Percentiles rank a stretch among this genome's conserved stretches.
Conservation (phyloP, 1,140 invertebrate species). For the Mizuhopecten yessoensis region DNA sequence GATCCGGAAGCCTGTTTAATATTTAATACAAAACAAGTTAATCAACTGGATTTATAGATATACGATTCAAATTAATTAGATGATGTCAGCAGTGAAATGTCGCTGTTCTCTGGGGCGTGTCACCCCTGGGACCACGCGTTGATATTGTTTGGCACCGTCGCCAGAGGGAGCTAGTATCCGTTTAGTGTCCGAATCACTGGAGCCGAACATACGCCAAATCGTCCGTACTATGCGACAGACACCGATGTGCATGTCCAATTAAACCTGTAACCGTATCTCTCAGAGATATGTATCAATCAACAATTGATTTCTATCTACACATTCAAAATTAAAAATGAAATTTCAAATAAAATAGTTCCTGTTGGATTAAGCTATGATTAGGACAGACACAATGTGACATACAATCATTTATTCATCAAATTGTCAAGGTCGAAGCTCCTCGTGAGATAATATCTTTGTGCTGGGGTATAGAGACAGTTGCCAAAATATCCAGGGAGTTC, state of each 20-base stretch:
- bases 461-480: neutral
- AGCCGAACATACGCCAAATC: neutral
- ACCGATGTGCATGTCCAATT: neutral
- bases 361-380: conserved; percentile 17
- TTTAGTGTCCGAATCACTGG: neutral
- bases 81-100: conserved; percentile 18
- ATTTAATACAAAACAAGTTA: neutral
- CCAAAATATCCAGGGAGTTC: neutral
- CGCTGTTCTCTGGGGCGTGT: conserved; percentile 22
- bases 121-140: neutral
- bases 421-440: neutral
- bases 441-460: neutral
- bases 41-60: conserved; percentile 35
- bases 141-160: neutral
- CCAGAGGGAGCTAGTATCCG: neutral
- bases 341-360: neutral
- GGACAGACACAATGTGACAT: neutral
- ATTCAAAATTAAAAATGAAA: conserved; percentile 9
- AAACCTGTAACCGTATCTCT: neutral
- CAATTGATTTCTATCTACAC: conserved; percentile 13
- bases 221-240: neutral
- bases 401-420: neutral
- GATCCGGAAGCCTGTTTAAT: neutral
- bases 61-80: conserved; percentile 22
- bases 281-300: neutral